phyloP scores from a whole-genome alignment of 2,113 vertebrate genomes.

The Camelus dromedarius region DNA sequence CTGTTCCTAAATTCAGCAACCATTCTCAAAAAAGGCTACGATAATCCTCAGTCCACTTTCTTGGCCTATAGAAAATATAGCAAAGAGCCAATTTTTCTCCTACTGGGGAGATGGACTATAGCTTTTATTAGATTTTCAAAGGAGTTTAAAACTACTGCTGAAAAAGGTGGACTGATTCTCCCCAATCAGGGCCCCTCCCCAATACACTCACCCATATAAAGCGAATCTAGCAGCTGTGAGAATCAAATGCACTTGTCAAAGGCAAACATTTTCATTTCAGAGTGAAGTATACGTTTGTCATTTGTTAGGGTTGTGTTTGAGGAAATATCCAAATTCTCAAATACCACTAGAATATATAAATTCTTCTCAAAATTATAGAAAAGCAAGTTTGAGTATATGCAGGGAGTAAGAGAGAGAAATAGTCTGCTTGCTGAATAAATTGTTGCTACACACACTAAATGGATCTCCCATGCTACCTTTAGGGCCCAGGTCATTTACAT shows the following conservation, averaged over 20 bases:
- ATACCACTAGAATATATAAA: not conserved
- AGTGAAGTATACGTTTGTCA: not conserved
- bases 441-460: not conserved
- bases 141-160: not conserved
- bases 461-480: not conserved
- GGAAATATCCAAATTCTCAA: not conserved
- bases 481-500: not conserved
- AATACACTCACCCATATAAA: not conserved
- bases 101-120: not conserved
- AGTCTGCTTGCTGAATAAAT: not conserved
- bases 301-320: not conserved
- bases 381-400: not conserved
- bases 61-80: not conserved
- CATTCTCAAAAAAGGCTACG: not conserved
- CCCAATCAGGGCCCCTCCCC: not conserved
- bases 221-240: not conserved
- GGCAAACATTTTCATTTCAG: slow-evolving; percentile 12
- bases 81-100: not conserved
- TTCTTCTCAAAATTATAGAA: not conserved
- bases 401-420: not conserved
- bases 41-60: not conserved
- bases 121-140: slow-evolving; percentile 38
- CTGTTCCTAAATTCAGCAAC: not conserved
- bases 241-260: slow-evolving; percentile 38
- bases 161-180: slow-evolving; percentile 41